Base-by-base conservation (phyloP, 64 coral and sea anemone species). In the Montipora cactus region DNA sequence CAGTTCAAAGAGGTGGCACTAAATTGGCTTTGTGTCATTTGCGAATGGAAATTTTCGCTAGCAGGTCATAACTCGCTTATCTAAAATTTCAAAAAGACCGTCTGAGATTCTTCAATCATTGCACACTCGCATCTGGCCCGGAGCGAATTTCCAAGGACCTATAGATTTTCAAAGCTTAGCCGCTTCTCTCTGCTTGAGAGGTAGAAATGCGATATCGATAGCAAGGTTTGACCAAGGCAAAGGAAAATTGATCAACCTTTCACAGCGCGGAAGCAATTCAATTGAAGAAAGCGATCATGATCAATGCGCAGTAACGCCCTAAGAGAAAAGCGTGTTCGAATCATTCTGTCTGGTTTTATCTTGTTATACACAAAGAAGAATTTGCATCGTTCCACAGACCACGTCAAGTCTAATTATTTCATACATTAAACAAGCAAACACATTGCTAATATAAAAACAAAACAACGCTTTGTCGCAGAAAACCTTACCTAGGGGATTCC, bases 381-480 rank as follows among this genome's bases (percentile, higher is more conserved):
- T 90, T 90, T 71, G 47, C 74, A 76, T 69, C 50, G 89, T 80
- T 23, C 67, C 57, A 48, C 78, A 88, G 59, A 79, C 81, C 67
- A 80, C 82, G 98, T 96, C 98, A 99, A 85, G 71, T 94, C 90
- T 88, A 99, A 99, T 99, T 99, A 99, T 89, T 93, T 94, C 70
- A 77, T 93, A 99, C 98, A 99, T 96, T 96, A 94, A 94, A 95
- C 93, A 81, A 87, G 89, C 91, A 93, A 93, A 92, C 87, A 96
- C 84, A 83, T 37, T 74, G 79, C 67, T 99, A 99, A 99, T 99
- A 77, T 93, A 87, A 96, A 96, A 96, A 87, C 98, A 94, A 99
- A 99, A 99, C 95, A 99, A 66, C 61, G 81, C 77, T 77, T 50
- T 58, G 82, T 37, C 89, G 87, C 49, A 80, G 74, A 59, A 19